These are phyloP conservation scores for Lethenteron camtschaticum DNA, from an alignment of 2,113 vertebrate species.

Conservation along the genomic window DNA sequence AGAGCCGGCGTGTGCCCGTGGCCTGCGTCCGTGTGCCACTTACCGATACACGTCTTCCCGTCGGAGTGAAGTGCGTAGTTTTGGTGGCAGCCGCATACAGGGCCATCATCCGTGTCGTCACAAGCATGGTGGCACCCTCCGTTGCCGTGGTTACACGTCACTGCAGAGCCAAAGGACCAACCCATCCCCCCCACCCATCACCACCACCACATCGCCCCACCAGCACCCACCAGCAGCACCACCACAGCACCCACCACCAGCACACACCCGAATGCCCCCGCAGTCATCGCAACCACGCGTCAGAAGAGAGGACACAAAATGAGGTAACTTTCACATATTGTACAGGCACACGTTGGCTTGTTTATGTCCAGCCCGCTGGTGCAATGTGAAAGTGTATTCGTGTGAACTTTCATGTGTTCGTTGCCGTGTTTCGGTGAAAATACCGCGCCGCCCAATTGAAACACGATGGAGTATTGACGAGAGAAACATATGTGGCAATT, in stretches of 20 bases:
- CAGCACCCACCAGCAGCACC: too few species aligned
- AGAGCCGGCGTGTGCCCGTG: not conserved
- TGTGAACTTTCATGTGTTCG: not conserved
- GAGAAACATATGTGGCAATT: too few species aligned
- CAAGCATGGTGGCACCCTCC: conserved; percentile 92
- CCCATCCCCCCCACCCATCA: too few species aligned
- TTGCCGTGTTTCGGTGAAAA: not conserved
- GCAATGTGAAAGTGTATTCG: not conserved
- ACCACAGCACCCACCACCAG: too few species aligned
- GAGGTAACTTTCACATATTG: too few species aligned
- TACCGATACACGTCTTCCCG: conserved; percentile 84
- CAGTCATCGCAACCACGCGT: not conserved
- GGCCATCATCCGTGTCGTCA: conserved; percentile 73
- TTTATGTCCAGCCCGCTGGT: not conserved
- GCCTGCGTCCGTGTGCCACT: conserved; percentile 22
- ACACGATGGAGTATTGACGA: too few species aligned
- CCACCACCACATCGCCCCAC: too few species aligned
- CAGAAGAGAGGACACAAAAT: not conserved
- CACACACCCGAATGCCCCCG: not conserved
- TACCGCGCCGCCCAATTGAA: not conserved
- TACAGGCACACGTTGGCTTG: too few species aligned
- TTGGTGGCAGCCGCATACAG: conserved; percentile 80
- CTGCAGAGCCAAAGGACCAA: conserved; percentile 19
- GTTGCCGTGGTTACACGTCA: conserved; percentile 98
- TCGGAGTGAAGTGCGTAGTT: conserved; percentile 86